Evolutionary conservation across 1,140 invertebrate species (phyloP), one percentile per base, ranked within the genome.

Genomic region (Tetranychus cinnabarinus): DNA sequence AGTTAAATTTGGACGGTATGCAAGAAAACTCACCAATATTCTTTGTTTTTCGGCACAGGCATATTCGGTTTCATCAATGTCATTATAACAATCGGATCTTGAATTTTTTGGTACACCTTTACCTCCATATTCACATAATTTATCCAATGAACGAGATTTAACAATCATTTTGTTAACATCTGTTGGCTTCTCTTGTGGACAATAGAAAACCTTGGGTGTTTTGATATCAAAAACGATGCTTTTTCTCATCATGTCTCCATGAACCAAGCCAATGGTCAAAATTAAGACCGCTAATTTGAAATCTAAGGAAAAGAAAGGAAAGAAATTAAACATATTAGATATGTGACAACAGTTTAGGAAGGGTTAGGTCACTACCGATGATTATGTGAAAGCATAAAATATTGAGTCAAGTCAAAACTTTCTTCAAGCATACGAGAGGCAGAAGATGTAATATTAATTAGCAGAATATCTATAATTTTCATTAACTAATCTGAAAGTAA

Each of bases 211-310:
- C 66, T 84, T 81, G 1, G 84, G 84, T 1, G 83, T 86, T 65
- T 84, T 83, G 70, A 85, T 82, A 66, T 87, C 83, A 67, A 80
- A 87, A 35, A 86, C 82, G 64, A 87, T 87, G 36, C 80, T 82
- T 70, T 86, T 85, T 39, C 82, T 71, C 74, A 85, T 79, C 78
- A 86, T 82, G 65, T 85, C 83, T 46, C 80, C 81, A n/a, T 35
- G 60, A 15, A 61, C 63, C 10, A 59, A n/a, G 15, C 23, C 35
- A 15, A 56, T 39, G n/a, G 50, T 52, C 7, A 52, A 31, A 31
- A 33, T 8, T n/a, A 52, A 23, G 13, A 52, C 1, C 13, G 31
- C 39, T 10, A 42, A 42, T 42, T 42, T 42, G 5, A 42, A 6
- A 42, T 42, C 39, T 42, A 42, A 42, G 10, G 5, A 42, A 42